Evolutionary conservation across 2,888 invertebrate genomes (phyloP).

Genomic region (Nemapogon koenigi): DNA sequence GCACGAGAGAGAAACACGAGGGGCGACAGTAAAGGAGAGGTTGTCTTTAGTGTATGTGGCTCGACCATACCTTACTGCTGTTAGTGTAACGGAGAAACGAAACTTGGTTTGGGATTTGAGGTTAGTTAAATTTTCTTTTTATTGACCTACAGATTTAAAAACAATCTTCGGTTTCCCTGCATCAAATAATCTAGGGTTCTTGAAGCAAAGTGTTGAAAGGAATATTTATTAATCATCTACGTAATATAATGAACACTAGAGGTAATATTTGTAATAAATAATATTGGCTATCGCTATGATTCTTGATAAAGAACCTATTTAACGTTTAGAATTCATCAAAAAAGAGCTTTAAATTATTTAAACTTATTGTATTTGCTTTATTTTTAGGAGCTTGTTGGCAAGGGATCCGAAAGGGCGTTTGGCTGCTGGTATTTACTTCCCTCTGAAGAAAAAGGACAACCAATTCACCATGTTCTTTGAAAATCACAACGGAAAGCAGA

Average conservation of each 20-base stretch:
- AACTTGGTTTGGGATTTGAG: conserved; percentile 85
- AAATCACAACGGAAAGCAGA: conserved; percentile 70
- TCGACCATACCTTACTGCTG: conserved; percentile 78
- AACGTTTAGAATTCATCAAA: no score
- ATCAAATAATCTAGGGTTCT: no score
- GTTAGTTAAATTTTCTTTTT: conserved; percentile 27
- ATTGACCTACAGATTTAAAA: no score
- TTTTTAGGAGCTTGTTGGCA: conserved; percentile 75
- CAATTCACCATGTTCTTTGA: conserved; percentile 84
- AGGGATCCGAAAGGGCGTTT: conserved; percentile 85
- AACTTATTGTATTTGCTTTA: no score
- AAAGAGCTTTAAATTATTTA: no score
- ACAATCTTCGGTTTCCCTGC: no score
- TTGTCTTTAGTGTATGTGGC: conserved; percentile 81
- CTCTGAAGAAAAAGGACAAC: conserved; percentile 68
- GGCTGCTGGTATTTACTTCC: conserved; percentile 86
- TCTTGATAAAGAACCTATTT: no score
- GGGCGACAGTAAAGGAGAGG: conserved; percentile 67
- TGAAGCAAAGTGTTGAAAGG: no score
- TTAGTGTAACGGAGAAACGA: conserved; percentile 87
- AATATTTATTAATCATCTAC: no score
- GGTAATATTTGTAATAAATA: no score
- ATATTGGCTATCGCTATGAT: no score
- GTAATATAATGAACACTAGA: no score
- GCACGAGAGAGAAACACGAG: conserved; percentile 80